Evolutionary conservation across 2,888 invertebrate species (phyloP), one percentile per base, ranked within the genome.

Genomic region (Sepioteuthis lessoniana): DNA sequence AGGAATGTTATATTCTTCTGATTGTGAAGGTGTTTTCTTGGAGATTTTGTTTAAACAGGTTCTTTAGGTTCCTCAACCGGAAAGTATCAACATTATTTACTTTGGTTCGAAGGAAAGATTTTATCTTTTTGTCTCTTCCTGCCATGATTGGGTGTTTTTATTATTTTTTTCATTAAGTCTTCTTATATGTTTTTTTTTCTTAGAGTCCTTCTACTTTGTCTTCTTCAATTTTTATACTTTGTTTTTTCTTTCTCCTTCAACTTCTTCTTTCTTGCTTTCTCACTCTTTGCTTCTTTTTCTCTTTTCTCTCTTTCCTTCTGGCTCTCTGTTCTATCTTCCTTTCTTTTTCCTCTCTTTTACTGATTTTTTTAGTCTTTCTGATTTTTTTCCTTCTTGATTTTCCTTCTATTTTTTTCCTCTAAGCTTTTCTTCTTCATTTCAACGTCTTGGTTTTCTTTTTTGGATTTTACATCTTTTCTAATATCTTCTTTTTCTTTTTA

Each of bases 31-130:
- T 76, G 76, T 76, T 76, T 76, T 76, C n/a, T n/a, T 76, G n/a
- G n/a, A 16, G 76, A 76, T 76, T 76, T 76, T 76, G 76, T 76
- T 76, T n/a, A 19, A n/a, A 76, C 76, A n/a, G 13, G 76, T 76
- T 76, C 16, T 35, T 35, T n/a, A n/a, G n/a, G 3, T 76, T 35
- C n/a, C 76, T 76, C 25, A 76, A 76, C 76, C 76, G 35, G 76
- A 76, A 76, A 76, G 35, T 76, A 76, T 76, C 76, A n/a, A 35
- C 76, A n/a, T 76, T 76, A 76, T 76, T 76, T 76, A 76, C n/a
- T 76, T 76, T 35, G 76, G n/a, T 76, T n/a, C n/a, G n/a, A 76
- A 76, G 76, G 76, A 19, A 76, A n/a, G 35, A 76, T 76, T 76
- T n/a, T 76, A 60, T 28, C 13, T n/a, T n/a, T 19, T 16, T 76